These are phyloP conservation scores for Zhuqinia jingwanae DNA, from an alignment of 2,888 invertebrate species.

Conservation along the genomic window DNA sequence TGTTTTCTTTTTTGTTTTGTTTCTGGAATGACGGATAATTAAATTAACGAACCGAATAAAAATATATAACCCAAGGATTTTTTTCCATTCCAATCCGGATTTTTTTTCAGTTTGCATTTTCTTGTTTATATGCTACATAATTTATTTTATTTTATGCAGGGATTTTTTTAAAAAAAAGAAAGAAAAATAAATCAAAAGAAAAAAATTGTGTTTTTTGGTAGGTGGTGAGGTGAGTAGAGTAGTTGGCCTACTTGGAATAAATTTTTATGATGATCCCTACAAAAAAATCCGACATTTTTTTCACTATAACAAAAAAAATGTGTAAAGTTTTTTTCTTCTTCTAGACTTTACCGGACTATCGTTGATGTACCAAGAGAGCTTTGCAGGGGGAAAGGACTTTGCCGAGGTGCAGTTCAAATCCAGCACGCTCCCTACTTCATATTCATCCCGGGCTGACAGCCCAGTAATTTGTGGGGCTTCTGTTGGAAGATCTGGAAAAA, in stretches of 20 bases:
- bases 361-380: slow-evolving; percentile 90
- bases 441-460: slow-evolving; percentile 85
- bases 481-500: slow-evolving; percentile 82
- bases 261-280: slow-evolving; percentile 2
- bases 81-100: too few relatives aligned
- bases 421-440: slow-evolving; percentile 88
- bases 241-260: background rate
- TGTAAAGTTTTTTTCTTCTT: too few relatives aligned
- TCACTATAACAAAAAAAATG: too few relatives aligned
- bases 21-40: background rate
- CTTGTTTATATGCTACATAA: too few relatives aligned
- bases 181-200: background rate
- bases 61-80: background rate
- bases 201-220: too few relatives aligned
- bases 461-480: slow-evolving; percentile 89
- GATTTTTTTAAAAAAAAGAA: background rate
- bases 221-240: too few relatives aligned
- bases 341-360: slow-evolving; percentile 81
- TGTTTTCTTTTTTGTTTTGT: too few relatives aligned
- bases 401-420: slow-evolving; percentile 90
- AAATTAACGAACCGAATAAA: background rate
- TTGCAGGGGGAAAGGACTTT: slow-evolving; percentile 88
- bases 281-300: too few relatives aligned
- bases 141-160: too few relatives aligned
- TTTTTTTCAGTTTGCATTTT: too few relatives aligned